phyloP scores from a whole-genome alignment of 2,888 invertebrate genomes.

The Camptogramma bilineatum region DNA sequence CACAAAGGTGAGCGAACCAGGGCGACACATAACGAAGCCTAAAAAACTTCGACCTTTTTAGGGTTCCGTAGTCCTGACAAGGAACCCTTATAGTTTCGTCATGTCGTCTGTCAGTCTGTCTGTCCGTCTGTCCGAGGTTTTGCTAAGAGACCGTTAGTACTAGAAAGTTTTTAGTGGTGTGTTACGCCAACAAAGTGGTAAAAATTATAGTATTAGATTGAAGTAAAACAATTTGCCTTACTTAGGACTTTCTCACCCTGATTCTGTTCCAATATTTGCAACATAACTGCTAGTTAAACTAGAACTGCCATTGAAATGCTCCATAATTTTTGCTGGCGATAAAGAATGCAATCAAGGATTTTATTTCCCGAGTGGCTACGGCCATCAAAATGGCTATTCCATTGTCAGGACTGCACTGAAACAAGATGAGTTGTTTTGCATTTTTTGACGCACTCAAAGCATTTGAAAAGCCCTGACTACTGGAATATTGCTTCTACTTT shows the following conservation, averaged over 20 bases:
- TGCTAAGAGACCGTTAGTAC: no score
- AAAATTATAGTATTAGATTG: no score
- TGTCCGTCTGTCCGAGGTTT: no score
- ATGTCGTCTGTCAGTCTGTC: no score
- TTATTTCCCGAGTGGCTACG: conserved; percentile 24
- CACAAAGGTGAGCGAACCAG: neutral
- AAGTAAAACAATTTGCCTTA: no score
- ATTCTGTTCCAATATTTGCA: neutral
- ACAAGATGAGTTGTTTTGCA: conserved; percentile 10
- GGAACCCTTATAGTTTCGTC: no score
- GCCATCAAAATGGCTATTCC: conserved; percentile 7
- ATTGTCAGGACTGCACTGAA: conserved; percentile 11
- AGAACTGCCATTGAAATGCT: conserved; percentile 14
- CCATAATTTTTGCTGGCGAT: conserved; percentile 18
- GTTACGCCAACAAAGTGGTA: no score
- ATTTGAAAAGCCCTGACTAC: no score
- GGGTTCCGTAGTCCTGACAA: no score
- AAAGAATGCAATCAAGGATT: conserved; percentile 24
- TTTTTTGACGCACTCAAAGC: conserved; percentile 13
- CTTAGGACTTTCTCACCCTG: neutral
- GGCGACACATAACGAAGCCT: neutral
- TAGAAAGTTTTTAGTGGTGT: no score
- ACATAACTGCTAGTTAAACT: conserved; percentile 4
- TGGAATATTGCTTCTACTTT: no score
- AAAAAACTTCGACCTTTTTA: no score